Conservation (phyloP, 2,113 vertebrate species). For the Puntigrus tetrazona region DNA sequence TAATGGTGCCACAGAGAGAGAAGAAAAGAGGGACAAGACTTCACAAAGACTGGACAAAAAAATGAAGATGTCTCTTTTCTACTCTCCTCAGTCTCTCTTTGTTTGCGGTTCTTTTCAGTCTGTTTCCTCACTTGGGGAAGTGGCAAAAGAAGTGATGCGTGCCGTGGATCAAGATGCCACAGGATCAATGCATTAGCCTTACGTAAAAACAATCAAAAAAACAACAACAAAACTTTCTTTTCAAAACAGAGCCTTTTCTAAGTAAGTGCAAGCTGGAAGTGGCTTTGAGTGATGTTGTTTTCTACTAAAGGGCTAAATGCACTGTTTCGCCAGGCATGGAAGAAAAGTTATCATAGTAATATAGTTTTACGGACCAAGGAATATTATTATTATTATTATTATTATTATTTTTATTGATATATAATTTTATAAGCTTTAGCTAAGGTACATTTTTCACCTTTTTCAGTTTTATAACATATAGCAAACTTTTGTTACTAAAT, state of each 20-base stretch:
- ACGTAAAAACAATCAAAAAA: background rate
- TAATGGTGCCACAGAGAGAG: constrained; percentile 35
- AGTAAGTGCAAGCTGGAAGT: constrained; percentile 49
- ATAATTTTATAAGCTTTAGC: constrained; percentile 93
- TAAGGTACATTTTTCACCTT: constrained; percentile 92
- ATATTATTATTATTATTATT: constrained; percentile 67
- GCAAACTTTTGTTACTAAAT: constrained; percentile 91
- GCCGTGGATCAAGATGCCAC: constrained; percentile 36
- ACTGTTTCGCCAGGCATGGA: constrained; percentile 39
- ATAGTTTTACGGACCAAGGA: constrained; percentile 95
- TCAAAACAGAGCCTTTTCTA: background rate
- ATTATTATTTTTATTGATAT: constrained; percentile 73
- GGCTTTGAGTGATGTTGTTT: constrained; percentile 5
- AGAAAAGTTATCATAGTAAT: constrained; percentile 69
- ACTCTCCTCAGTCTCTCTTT: constrained; percentile 3
- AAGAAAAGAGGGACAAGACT: constrained; percentile 29
- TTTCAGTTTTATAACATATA: constrained; percentile 86
- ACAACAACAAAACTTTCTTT: background rate
- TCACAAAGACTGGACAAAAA: constrained; percentile 53
- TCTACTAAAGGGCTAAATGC: constrained; percentile 46
- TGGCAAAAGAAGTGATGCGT: background rate
- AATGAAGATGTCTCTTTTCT: constrained; percentile 19
- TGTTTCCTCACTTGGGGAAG: constrained; percentile 7
- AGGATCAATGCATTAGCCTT: constrained; percentile 42
- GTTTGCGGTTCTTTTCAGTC: constrained; percentile 20